These are phyloP conservation scores for Nomada ruficornis DNA, from an alignment of 2,888 invertebrate genomes.

Conservation along the genomic window DNA sequence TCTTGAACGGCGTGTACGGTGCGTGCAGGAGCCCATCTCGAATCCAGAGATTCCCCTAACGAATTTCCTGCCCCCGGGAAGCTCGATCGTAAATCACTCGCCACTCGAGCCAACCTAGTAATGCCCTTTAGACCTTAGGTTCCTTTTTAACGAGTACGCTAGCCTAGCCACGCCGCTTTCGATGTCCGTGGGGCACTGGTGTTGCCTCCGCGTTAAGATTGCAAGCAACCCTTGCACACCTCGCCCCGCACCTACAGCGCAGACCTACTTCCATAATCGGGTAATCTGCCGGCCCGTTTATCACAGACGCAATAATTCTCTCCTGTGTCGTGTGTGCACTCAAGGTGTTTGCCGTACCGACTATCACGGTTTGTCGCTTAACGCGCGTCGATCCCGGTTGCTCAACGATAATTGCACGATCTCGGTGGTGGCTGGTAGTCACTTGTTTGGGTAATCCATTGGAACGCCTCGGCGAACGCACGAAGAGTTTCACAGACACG, in stretches of 20 bases:
- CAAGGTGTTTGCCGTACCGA: conserved; percentile 47
- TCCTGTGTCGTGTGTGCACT: conserved; percentile 32
- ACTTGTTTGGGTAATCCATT: not conserved
- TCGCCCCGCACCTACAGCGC: conserved; percentile 14
- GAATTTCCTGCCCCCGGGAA: conserved; percentile 80
- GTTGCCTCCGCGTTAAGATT: conserved; percentile 35
- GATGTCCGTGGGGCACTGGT: conserved; percentile 54
- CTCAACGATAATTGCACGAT: conserved; percentile 32
- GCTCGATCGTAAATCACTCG: conserved; percentile 79
- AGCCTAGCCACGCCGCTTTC: conserved; percentile 42
- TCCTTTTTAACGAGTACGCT: conserved; percentile 67
- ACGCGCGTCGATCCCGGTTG: conserved; percentile 42
- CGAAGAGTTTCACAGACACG: not conserved
- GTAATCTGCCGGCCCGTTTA: conserved; percentile 60
- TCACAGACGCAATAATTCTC: conserved; percentile 61
- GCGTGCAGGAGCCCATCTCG: conserved; percentile 80
- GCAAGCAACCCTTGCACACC: conserved; percentile 31
- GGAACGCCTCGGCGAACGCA: too few relatives aligned
- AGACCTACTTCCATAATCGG: conserved; percentile 65
- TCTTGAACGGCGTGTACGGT: conserved; percentile 72
- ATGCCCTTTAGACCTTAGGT: conserved; percentile 62
- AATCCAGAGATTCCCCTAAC: conserved; percentile 80
- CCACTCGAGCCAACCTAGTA: conserved; percentile 67
- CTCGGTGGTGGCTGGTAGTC: not conserved
- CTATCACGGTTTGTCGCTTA: conserved; percentile 41